These are phyloP conservation scores for Capra hircus DNA, from an alignment of 2,113 vertebrate genomes.

Conservation along the genomic window DNA sequence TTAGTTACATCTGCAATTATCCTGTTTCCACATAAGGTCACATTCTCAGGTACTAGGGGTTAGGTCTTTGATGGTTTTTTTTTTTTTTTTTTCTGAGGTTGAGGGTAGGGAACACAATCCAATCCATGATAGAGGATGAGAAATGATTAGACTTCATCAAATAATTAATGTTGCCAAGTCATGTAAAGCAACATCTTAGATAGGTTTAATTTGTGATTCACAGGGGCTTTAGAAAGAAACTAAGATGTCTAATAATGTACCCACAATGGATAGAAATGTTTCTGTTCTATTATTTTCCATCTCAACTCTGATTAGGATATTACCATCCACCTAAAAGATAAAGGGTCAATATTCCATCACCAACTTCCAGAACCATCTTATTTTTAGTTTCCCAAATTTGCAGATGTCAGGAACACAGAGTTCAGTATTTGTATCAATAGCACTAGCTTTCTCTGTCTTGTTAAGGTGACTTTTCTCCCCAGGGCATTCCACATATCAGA, in stretches of 20 bases:
- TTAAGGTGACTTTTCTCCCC: not conserved
- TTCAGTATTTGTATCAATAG: not conserved
- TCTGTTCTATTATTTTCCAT: not conserved
- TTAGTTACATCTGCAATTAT: not conserved
- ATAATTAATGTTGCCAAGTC: not conserved
- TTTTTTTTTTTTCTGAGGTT: not conserved
- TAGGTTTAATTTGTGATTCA: not conserved
- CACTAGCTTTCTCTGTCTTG: not conserved
- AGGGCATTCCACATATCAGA: not conserved
- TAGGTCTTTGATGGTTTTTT: not conserved
- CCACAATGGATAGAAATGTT: not conserved
- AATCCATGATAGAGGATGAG: not conserved
- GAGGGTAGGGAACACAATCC: not conserved
- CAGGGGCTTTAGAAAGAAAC: not conserved
- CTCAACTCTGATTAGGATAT: not conserved
- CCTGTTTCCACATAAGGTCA: conserved; percentile 2
- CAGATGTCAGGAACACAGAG: not conserved
- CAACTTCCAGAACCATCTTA: not conserved
- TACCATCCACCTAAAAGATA: not conserved
- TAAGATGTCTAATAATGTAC: not conserved
- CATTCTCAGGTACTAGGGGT: not conserved
- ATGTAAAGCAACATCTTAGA: not conserved
- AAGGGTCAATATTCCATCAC: not conserved
- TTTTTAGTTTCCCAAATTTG: not conserved
- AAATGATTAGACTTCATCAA: not conserved